These are phyloP conservation scores for Antigone vipio DNA, from an alignment of 2,113 vertebrate species.

Conservation along the genomic window DNA sequence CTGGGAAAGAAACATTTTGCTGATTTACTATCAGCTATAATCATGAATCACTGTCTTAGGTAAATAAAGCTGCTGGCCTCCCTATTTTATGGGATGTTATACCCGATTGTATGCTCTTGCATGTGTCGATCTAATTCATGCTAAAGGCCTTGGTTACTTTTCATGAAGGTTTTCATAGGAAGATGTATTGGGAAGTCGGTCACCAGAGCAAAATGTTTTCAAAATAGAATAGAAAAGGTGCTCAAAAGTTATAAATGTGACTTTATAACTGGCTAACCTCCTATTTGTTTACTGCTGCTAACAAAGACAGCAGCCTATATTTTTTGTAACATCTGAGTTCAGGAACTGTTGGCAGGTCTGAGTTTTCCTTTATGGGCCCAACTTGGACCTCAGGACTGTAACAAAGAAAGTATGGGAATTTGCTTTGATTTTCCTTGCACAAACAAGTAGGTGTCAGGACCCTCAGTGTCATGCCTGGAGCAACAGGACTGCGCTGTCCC, in stretches of 20 bases:
- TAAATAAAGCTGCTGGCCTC: background rate
- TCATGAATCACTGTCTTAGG: background rate
- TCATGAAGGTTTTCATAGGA: background rate
- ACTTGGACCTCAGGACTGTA: background rate
- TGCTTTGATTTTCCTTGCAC: background rate
- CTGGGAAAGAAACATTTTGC: background rate
- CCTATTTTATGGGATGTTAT: background rate
- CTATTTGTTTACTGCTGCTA: background rate
- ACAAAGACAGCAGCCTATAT: background rate
- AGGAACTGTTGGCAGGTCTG: background rate
- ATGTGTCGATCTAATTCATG: background rate
- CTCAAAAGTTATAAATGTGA: background rate
- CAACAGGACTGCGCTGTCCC: background rate
- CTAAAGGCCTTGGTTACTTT: background rate
- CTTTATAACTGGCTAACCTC: background rate
- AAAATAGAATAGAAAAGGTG: background rate
- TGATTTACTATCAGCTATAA: background rate
- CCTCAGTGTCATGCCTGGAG: background rate
- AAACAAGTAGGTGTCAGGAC: background rate
- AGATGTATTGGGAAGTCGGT: background rate
- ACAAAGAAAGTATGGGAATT: background rate
- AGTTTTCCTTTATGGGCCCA: background rate
- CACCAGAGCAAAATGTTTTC: background rate
- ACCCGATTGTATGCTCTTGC: background rate
- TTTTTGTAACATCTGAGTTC: background rate